Conservation (phyloP, 2,113 vertebrate genomes). For the Heptranchias perlo region DNA sequence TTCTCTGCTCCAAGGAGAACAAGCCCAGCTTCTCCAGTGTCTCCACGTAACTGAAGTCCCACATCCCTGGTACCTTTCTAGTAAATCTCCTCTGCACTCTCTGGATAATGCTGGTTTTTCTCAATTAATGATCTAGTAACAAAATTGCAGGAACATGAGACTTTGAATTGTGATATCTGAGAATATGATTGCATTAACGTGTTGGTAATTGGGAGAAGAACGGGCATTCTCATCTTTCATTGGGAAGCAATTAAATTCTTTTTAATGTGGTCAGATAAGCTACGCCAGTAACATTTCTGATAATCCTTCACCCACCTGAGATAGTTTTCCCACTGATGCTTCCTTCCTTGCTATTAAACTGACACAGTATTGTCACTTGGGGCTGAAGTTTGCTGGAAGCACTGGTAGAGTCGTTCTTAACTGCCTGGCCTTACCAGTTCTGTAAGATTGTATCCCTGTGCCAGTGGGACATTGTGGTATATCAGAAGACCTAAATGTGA, state of each 20-base stretch:
- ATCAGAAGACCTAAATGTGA: background rate
- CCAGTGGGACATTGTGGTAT: background rate
- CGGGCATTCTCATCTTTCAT: background rate
- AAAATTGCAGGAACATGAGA: background rate
- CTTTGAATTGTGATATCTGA: background rate
- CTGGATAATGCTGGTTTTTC: too few relatives aligned
- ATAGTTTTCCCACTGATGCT: background rate
- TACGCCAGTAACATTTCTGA: background rate
- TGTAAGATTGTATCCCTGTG: background rate
- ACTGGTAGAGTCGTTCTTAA: background rate
- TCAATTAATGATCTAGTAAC: background rate
- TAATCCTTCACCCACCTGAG: background rate
- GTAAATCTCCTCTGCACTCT: too few relatives aligned
- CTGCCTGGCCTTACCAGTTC: background rate
- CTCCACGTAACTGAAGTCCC: too few relatives aligned
- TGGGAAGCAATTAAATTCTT: background rate
- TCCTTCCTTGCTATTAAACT: background rate
- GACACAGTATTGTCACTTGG: background rate
- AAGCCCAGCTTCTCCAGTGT: too few relatives aligned
- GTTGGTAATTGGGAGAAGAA: background rate
- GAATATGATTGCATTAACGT: background rate
- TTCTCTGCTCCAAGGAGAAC: too few relatives aligned
- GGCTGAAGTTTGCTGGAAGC: background rate
- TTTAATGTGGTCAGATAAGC: background rate
- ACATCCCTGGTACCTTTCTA: too few relatives aligned